Evolutionary conservation across 2,888 invertebrate species (phyloP), one percentile per base, ranked within the genome.

Genomic region (Falcaria lacertinaria): DNA sequence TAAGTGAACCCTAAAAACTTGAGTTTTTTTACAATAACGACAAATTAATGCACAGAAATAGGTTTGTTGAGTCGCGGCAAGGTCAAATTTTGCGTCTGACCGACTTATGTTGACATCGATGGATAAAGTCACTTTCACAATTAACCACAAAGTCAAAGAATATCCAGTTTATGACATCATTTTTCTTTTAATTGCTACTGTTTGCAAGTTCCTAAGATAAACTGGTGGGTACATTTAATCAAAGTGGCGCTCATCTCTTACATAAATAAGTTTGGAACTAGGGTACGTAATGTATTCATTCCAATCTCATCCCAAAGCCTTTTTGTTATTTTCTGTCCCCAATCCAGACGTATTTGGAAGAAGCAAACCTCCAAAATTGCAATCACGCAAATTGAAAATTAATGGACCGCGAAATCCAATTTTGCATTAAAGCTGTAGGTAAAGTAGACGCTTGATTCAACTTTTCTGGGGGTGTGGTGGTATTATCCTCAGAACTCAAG

Each of bases 321-420:
- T 80, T 81, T 80, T 76, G 80, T 80, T 82, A 80, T 84, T 79
- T 70, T 71, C 70, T 74, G 79, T 78, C 78, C 76, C 71, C 78
- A 61, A 75, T 75, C 64, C 74, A 71, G 74, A 68, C 77, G 77
- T 78, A 76, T 81, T 74, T 75, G 73, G 69, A 69, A 75, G 79
- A 69, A 83, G 81, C 81, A 83, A 85, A 85, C 84, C 85, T 82
- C 80, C 81, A 82, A 87, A 84, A 87, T 84, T 84, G 86, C 87
- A 87, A 87, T 87, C 86, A 86, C 84, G 77, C 80, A 86, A 86
- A 87, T 87, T 87, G 87, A 87, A 87, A 87, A 85, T 87, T 87
- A 87, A 87, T 87, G 87, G 87, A 80, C 79, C 86, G 82, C 71
- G 74, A 86, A 85, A 87, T 87, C 85, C 87, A 86, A 87, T 87